Base-by-base conservation (phyloP, 2,113 vertebrate species). In the Phoenicopterus ruber region DNA sequence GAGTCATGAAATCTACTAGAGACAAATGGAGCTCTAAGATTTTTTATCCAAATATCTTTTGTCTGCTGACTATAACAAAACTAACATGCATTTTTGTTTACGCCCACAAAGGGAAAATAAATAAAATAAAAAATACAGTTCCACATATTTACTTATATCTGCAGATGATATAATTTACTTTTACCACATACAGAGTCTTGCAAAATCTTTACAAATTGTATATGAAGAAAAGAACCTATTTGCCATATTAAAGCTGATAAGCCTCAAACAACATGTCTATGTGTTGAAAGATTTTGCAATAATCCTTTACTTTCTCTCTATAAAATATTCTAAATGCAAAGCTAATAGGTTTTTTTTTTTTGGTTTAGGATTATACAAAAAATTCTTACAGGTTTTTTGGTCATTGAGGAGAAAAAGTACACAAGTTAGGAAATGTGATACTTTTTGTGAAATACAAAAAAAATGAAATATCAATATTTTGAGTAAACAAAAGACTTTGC, bases 161-260 rank as follows among this genome's bases (percentile, higher is more conserved):
- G 28, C 10, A 74, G 65, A 95, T 49, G 3, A 70, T 55, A 89
- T 50, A 49, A 79, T 85, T 92, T 92, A 67, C 10, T 26, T 82
- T 55, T 71, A 36, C 15, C 3, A 10, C 46, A 49, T 70, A 50
- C 6, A 74, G 34, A 58, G 21, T 31, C 81, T 77, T 96, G n/a
- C n/a, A 94, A 94, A 97, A 82, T 82, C 58, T 93, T 84, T 93
- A 82, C 34, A 82, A 76, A 87, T 49, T 79, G 5, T 72, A 12
- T 82, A 67, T 38, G n/a, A 66, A 89, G 61, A 88, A 76, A 72
- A 76, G 26, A 94, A 71, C 15, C 50, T 94, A 78, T 71, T 78
- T 82, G 46, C 44, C 17, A 24, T 34, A 36, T 40, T 82, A 88
- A 95, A 96, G 66, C 73, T 82, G 88, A 87, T 87, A 96, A 97